Base-by-base conservation (phyloP, 2,888 invertebrate genomes). In the Exocentrus adspersus region DNA sequence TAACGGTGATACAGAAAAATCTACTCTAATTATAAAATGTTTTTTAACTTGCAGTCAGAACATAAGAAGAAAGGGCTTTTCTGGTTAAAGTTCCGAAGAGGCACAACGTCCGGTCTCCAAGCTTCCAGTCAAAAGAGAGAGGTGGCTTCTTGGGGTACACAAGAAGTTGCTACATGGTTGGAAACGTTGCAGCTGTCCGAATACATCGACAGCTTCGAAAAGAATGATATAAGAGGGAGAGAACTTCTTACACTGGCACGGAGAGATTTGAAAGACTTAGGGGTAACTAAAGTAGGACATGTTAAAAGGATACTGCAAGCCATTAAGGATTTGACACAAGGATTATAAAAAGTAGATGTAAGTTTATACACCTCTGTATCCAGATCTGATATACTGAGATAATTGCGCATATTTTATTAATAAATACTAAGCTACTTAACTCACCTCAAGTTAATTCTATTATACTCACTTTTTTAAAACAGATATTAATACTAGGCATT, bases 231-330 rank as follows among this genome's bases (percentile, higher is more conserved):
- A 76, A 89, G 95, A 28, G 98, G 97, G 1, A 87, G 92, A 30
- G 97, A 97, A 80, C 85, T 98, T 24, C 85, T 97, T 2, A 90
- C 92, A 0, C 84, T 98, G 61, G 95, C 95, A 1, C 85, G 97
- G 54, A 85, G 95, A 12, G 94, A 95, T 81, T 86, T 94, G 2
- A 90, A 95, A 80, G 98, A 98, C 71, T 86, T 98, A 46, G 97
- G 97, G 6, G 92, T 98, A 57, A 91, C 92, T 7, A 98, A 98
- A 85, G 94, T 98, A 53, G 98, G 98, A 0, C 98, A 98, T 81
- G 91, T 97, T 24, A 98, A 98, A 84, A 88, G 98, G 77, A 93
- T 98, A 72, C 88, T 96, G 69, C 94, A 95, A 81, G 95, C 94
- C 17, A 94, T 97, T 67, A 93, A 94, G 83, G 96, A 97, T 81